phyloP scores from a whole-genome alignment of 2,888 invertebrate species.

The Exocentrus adspersus region DNA sequence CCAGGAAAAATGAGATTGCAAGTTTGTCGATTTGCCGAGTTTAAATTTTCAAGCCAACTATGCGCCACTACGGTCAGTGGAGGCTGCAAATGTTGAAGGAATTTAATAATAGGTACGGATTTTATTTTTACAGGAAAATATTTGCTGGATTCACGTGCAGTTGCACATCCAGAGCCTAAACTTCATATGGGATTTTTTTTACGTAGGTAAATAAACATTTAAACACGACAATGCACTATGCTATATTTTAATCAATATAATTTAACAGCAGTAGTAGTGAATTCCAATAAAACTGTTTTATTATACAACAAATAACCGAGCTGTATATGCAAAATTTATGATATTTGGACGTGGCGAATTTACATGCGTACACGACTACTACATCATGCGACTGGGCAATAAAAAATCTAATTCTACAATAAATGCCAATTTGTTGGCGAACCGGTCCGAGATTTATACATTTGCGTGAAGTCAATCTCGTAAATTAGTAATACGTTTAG shows the following conservation, averaged over 20 bases:
- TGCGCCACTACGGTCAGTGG: neutral
- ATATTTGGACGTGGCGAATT: slow-evolving; percentile 4
- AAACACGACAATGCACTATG: neutral
- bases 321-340: slow-evolving; percentile 17
- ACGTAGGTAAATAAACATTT: too few relatives aligned
- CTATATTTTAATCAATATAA: slow-evolving; percentile 11
- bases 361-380: neutral
- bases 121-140: too few relatives aligned
- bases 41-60: neutral
- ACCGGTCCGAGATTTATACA: slow-evolving; percentile 23
- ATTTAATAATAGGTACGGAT: slow-evolving; percentile 1
- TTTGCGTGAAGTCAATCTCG: slow-evolving; percentile 32
- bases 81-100: neutral
- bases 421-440: slow-evolving; percentile 22
- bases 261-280: neutral
- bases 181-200: too few relatives aligned
- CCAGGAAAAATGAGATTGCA: slow-evolving; percentile 31
- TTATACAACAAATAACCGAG: slow-evolving; percentile 35
- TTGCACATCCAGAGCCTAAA: too few relatives aligned
- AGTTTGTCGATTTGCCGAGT: neutral
- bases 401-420: slow-evolving; percentile 17
- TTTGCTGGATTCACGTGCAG: too few relatives aligned
- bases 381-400: slow-evolving; percentile 10
- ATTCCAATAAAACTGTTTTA: neutral
- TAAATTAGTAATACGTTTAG: slow-evolving; percentile 25